A percentile compares a stretch with the other conserved stretches of the same genome.
Conservation (phyloP, 2,888 invertebrate genomes). For the Buathra laborator region DNA sequence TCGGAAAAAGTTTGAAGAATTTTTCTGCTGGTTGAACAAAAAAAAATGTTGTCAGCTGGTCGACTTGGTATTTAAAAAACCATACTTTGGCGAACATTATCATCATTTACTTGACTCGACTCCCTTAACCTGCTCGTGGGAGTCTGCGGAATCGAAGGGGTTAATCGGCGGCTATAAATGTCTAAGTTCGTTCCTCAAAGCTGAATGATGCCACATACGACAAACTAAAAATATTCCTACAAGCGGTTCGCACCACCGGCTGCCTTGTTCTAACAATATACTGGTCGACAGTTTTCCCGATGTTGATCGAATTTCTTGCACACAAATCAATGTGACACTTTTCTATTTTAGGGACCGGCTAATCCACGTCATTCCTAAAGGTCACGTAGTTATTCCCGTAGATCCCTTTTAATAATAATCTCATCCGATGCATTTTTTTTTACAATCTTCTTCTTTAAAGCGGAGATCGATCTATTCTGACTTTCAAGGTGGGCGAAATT, state of each 20-base stretch:
- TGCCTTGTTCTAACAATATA: neutral
- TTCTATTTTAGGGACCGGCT: neutral
- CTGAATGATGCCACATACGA: neutral
- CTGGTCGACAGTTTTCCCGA: neutral
- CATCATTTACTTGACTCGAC: too few species aligned
- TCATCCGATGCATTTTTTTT: conserved; percentile 37
- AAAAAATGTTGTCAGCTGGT: too few species aligned
- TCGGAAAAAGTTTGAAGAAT: too few species aligned
- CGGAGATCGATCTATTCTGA: conserved; percentile 45
- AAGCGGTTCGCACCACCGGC: neutral
- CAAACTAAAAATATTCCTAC: neutral
- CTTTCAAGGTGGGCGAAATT: conserved; percentile 31
- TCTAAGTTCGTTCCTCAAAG: neutral
- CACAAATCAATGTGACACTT: neutral
- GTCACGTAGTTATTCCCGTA: conserved; percentile 26
- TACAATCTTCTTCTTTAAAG: conserved; percentile 19
- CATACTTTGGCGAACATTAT: too few species aligned
- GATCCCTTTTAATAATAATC: conserved; percentile 38
- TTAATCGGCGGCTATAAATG: neutral
- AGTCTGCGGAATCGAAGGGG: neutral
- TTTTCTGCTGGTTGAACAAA: too few species aligned
- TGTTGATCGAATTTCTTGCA: conserved; percentile 11
- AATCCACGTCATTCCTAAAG: conserved; percentile 25
- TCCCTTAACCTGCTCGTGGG: too few species aligned
- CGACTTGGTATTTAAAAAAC: too few species aligned